phyloP scores from a whole-genome alignment of 2,113 vertebrate species.

The Nanorana parkeri region DNA sequence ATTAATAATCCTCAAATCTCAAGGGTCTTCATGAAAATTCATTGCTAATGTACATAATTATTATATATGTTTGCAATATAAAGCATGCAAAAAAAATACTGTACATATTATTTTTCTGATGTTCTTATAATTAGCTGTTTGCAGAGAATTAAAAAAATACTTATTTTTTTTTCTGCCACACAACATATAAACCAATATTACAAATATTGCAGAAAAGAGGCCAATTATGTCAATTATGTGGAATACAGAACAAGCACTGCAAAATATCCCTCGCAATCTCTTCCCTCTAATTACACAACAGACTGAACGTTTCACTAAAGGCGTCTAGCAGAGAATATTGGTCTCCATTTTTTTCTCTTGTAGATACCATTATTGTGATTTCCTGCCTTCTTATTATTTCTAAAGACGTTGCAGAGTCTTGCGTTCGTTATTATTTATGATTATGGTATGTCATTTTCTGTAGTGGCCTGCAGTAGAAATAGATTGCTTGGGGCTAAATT shows the following conservation, averaged over 20 bases:
- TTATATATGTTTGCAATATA: background rate
- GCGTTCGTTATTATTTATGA: background rate
- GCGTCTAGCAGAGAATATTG: conserved; percentile 15
- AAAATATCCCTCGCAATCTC: background rate
- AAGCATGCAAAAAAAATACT: background rate
- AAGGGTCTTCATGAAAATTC: background rate
- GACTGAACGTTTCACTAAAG: background rate
- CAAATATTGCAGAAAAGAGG: conserved; percentile 8
- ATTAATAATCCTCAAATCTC: background rate
- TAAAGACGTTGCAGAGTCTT: background rate
- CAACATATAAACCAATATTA: conserved; percentile 20
- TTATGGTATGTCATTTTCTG: conserved; percentile 8
- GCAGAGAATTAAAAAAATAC: background rate
- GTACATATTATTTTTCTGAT: background rate
- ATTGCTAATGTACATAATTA: conserved; percentile 7
- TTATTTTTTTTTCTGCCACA: background rate
- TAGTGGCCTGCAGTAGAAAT: conserved; percentile 1
- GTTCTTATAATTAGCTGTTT: conserved; percentile 20
- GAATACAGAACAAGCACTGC: background rate
- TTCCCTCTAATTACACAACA: conserved; percentile 19
- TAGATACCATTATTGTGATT: conserved; percentile 5
- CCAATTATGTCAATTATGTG: conserved; percentile 11
- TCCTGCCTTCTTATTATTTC: background rate
- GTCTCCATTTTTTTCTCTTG: conserved; percentile 15
- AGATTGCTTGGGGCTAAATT: background rate